These are phyloP conservation scores for Octomys mimax DNA, from an alignment of 2,797 vertebrate genomes.

Conservation along the genomic window DNA sequence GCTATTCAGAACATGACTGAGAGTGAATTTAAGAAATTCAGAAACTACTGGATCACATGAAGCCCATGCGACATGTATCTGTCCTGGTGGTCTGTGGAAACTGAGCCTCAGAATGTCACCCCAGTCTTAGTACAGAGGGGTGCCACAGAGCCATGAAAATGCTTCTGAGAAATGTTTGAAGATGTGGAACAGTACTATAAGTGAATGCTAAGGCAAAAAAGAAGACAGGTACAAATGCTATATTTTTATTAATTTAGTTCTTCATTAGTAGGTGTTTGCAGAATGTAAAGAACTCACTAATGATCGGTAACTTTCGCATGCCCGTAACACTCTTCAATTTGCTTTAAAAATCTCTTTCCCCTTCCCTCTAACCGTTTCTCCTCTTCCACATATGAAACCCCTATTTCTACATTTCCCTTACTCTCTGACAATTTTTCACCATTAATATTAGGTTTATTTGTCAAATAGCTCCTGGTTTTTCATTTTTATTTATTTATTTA, in stretches of 20 bases:
- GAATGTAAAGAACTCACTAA: background rate
- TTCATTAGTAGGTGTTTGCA: background rate
- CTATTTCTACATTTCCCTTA: background rate
- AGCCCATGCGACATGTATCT: background rate
- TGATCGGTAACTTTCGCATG: background rate
- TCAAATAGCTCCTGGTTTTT: background rate
- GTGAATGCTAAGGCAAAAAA: slow-evolving; percentile 15
- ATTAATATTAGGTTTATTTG: background rate
- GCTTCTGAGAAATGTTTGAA: slow-evolving; percentile 4
- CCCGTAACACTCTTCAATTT: background rate
- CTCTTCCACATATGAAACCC: background rate
- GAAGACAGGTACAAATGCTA: background rate
- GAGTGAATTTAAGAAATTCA: slow-evolving; percentile 29
- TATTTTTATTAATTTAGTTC: background rate
- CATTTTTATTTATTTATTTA: background rate
- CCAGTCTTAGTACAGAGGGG: background rate
- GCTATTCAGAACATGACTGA: background rate
- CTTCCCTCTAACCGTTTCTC: background rate
- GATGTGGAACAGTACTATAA: background rate
- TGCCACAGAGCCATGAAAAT: background rate
- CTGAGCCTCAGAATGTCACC: background rate
- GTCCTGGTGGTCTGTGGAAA: background rate
- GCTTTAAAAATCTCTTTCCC: background rate
- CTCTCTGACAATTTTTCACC: background rate
- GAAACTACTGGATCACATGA: background rate